Conservation (phyloP, 2,888 invertebrate species). For the Hymenopus coronatus region DNA sequence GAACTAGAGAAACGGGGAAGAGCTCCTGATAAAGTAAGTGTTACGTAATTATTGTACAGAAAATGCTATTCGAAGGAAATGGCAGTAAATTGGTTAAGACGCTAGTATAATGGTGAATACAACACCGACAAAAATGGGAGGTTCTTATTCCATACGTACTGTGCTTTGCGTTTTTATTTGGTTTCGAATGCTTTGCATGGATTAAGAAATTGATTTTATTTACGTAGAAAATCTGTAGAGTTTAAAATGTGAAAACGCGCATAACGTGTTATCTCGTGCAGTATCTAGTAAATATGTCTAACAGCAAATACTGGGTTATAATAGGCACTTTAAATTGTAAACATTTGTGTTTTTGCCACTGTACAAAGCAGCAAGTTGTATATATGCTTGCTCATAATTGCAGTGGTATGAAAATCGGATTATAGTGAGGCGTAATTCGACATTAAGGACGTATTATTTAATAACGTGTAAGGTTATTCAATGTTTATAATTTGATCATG, state of each 20-base stretch:
- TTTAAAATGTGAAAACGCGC: too few species aligned
- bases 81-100: not conserved
- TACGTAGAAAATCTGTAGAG: too few species aligned
- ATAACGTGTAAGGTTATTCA: not conserved
- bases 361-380: not conserved
- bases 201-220: too few species aligned
- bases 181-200: not conserved
- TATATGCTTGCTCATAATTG: not conserved
- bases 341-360: not conserved
- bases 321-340: not conserved
- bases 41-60: not conserved
- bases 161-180: not conserved
- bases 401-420: not conserved
- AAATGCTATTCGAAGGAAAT: not conserved
- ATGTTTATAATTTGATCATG: not conserved
- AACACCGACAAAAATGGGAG: not conserved
- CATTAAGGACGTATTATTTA: not conserved
- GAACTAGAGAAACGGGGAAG: slow-evolving; percentile 91
- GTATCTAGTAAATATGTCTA: too few species aligned
- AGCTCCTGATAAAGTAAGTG: slow-evolving; percentile 82
- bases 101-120: not conserved
- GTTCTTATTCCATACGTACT: not conserved
- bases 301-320: not conserved
- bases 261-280: too few species aligned
- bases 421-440: not conserved